Evolutionary conservation across 2,113 vertebrate genomes (phyloP).

Genomic region (Mobula hypostoma): DNA sequence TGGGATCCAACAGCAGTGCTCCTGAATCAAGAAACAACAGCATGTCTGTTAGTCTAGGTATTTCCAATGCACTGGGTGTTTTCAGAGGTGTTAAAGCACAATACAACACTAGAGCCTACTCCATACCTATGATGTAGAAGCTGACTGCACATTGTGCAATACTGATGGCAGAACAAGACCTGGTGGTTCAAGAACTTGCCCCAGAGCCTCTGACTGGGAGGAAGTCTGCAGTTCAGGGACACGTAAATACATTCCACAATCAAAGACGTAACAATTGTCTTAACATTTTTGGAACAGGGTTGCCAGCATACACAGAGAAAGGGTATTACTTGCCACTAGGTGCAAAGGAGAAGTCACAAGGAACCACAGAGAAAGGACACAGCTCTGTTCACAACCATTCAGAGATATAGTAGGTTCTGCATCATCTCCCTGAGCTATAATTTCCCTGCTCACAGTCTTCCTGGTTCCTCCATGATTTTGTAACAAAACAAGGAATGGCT

Average conservation of each 20-base stretch:
- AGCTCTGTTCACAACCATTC: background rate
- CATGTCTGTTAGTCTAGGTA: background rate
- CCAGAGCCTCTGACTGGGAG: background rate
- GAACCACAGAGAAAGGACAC: background rate
- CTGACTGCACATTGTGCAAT: background rate
- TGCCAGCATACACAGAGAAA: background rate
- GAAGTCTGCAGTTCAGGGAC: background rate
- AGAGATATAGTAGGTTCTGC: background rate
- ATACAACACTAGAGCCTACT: background rate
- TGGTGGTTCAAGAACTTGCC: background rate
- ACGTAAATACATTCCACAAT: background rate
- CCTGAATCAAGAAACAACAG: background rate
- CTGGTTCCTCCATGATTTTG: background rate
- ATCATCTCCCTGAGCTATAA: background rate
- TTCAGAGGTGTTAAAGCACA: background rate
- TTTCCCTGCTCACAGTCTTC: background rate
- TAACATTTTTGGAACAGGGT: background rate
- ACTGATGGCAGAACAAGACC: background rate
- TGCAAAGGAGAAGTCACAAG: background rate
- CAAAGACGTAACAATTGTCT: background rate
- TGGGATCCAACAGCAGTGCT: background rate
- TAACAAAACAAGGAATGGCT: conserved; percentile 23
- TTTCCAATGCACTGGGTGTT: background rate
- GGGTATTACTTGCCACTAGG: background rate
- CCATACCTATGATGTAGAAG: background rate